Conservation (phyloP, 1,140 invertebrate genomes). For the Lethrus apterus region DNA sequence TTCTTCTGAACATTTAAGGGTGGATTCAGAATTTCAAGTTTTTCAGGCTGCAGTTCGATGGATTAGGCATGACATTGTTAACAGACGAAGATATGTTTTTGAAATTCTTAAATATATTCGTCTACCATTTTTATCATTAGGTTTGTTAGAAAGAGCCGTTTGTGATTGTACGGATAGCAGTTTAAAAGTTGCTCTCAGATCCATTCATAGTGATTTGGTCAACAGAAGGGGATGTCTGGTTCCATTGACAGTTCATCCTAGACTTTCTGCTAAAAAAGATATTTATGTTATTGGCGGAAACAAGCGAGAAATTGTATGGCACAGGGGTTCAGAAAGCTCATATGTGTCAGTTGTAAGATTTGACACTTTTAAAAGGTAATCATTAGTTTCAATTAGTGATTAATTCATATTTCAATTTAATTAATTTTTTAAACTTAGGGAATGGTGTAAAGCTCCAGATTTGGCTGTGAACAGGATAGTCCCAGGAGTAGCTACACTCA, state of each 20-base stretch:
- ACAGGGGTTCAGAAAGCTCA: slow-evolving; percentile 56
- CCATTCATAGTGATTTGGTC: slow-evolving; percentile 74
- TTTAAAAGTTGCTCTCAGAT: slow-evolving; percentile 69
- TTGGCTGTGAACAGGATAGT: slow-evolving; percentile 84
- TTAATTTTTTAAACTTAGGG: slow-evolving; percentile 44
- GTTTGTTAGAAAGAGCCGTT: slow-evolving; percentile 72
- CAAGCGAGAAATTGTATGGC: slow-evolving; percentile 66
- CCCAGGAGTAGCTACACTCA: slow-evolving; percentile 81
- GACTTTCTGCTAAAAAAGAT: slow-evolving; percentile 76
- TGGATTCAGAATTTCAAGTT: slow-evolving; percentile 89
- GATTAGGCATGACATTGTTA: slow-evolving; percentile 77
- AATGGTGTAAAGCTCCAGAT: slow-evolving; percentile 71
- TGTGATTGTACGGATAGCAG: slow-evolving; percentile 74
- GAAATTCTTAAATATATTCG: slow-evolving; percentile 79
- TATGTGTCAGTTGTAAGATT: slow-evolving; percentile 74
- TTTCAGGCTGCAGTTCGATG: slow-evolving; percentile 85
- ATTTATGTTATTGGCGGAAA: slow-evolving; percentile 89
- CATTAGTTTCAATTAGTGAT: background rate
- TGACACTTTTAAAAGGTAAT: slow-evolving; percentile 64
- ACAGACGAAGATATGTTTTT: slow-evolving; percentile 76
- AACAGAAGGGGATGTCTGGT: slow-evolving; percentile 71
- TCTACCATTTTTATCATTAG: slow-evolving; percentile 75
- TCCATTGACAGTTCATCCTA: slow-evolving; percentile 64
- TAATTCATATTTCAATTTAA: background rate
- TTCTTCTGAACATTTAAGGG: slow-evolving; percentile 80